Percentiles rank a stretch among this genome's conserved stretches.
phyloP scores from a whole-genome alignment of 2,797 vertebrate genomes.

The Cercopithecus neglectus region DNA sequence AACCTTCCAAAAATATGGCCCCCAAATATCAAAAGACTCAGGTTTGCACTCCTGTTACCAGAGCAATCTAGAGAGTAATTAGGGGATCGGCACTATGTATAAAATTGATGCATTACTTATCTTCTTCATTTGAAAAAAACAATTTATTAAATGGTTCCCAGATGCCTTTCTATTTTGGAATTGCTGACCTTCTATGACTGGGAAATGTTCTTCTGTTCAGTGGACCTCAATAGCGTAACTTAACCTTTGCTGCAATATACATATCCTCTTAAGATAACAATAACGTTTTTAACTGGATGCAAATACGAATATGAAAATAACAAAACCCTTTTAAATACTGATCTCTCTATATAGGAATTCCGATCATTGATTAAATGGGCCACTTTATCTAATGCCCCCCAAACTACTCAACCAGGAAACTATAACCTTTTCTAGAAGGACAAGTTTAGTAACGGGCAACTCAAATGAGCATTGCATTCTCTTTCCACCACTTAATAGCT shows the following conservation, averaged over 20 bases:
- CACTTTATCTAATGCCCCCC: not conserved
- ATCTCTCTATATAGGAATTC: not conserved
- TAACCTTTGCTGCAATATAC: slow-evolving; percentile 6
- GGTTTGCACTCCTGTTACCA: slow-evolving; percentile 35
- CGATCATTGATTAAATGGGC: slow-evolving; percentile 59
- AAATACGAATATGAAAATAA: slow-evolving; percentile 2
- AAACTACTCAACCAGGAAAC: not conserved
- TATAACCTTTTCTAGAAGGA: slow-evolving; percentile 4
- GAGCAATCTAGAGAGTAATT: slow-evolving; percentile 63
- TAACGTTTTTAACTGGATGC: not conserved
- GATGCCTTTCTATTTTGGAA: not conserved
- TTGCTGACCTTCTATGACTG: not conserved
- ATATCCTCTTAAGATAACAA: not conserved
- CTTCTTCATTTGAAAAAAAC: slow-evolving; percentile 53
- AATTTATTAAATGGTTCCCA: slow-evolving; percentile 69
- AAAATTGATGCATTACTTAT: slow-evolving; percentile 63
- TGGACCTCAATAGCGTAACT: not conserved
- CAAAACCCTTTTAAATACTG: slow-evolving; percentile 13
- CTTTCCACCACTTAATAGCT: not conserved
- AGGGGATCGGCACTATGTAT: slow-evolving; percentile 65
- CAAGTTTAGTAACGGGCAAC: not conserved
- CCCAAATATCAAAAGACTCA: slow-evolving; percentile 43
- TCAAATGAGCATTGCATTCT: not conserved
- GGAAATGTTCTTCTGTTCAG: not conserved
- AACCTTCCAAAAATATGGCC: slow-evolving; percentile 53